These are phyloP conservation scores for Oryzias curvinotus DNA, from an alignment of 2,113 vertebrate species.

Conservation along the genomic window DNA sequence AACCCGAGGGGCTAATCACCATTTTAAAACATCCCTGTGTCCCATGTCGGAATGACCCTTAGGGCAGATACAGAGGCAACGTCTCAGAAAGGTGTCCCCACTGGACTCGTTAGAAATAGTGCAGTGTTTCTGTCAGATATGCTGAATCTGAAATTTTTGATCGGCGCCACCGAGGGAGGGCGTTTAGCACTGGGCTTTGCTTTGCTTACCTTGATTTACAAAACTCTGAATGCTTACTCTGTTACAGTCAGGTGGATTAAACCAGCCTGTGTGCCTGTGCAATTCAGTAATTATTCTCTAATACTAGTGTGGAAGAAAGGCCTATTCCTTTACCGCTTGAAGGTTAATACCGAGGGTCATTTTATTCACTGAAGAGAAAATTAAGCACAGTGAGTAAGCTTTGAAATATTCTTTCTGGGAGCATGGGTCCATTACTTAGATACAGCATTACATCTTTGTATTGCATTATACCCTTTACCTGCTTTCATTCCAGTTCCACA, in stretches of 20 bases:
- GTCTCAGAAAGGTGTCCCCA: constrained; percentile 45
- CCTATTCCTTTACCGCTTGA: constrained; percentile 49
- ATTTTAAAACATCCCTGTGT: constrained; percentile 67
- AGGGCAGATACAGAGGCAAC: constrained; percentile 47
- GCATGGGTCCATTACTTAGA: constrained; percentile 68
- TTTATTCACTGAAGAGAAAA: constrained; percentile 70
- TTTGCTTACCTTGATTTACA: constrained; percentile 26
- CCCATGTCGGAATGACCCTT: constrained; percentile 39
- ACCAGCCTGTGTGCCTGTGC: constrained; percentile 27
- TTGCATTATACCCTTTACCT: constrained; percentile 68
- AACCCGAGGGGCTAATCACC: constrained; percentile 67
- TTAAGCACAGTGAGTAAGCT: constrained; percentile 65
- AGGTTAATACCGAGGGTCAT: constrained; percentile 71
- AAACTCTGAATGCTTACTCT: constrained; percentile 14
- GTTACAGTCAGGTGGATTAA: constrained; percentile 13
- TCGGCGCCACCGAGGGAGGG: constrained; percentile 36
- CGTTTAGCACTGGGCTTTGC: constrained; percentile 11
- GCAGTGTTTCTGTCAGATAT: constrained; percentile 40
- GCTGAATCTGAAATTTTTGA: constrained; percentile 43
- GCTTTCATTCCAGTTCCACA: constrained; percentile 70
- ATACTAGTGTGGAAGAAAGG: constrained; percentile 50
- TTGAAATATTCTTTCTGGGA: constrained; percentile 56
- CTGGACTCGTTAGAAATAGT: constrained; percentile 63
- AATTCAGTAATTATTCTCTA: constrained; percentile 49
- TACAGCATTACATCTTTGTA: constrained; percentile 73